Base-by-base conservation (phyloP, 2,888 invertebrate species). In the Cephus spinipes region DNA sequence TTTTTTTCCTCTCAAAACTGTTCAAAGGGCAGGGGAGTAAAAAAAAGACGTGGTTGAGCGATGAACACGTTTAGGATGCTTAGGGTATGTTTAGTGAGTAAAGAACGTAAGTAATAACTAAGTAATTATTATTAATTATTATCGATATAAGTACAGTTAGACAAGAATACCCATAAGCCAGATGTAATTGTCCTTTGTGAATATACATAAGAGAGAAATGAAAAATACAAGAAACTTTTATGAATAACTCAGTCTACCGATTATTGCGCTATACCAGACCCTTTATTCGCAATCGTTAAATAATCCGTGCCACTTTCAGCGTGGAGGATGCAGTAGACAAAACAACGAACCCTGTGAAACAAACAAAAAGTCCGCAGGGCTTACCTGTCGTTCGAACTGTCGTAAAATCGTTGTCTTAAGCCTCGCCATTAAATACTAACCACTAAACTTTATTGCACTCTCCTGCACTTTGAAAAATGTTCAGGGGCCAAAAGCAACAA, bases 221-320 rank as follows among this genome's bases (percentile, higher is more conserved):
- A 89, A 89, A 90, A 90, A 90, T 90, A 90, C 89, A 90, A 91
- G 85, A 90, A 90, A 89, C 90, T 91, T 91, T 91, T 91, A 90
- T 91, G 90, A 91, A 89, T 89, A 91, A 82, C 81, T 79, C 33
- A 75, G 73, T 74, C 76, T 40, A 32, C 32, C n/a, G 69, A 78
- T 81, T 68, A 78, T 78, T 81, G 71, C 73, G 23, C 55, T 23
- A 9, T 55, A 23, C 55, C 6, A 9, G 55, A 55, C 2, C 55
- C 23, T 9, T 55, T 55, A 23, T 55, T 23, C 9, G 9, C 55
- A 55, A 23, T 23, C 23, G 55, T 55, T 23, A 55, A 55, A 55
- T 23, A 55, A 55, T 55, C 23, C 55, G 6, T 9, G 55, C 55
- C 55, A 55, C 1, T 55, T 55, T 55, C 55, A 9, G 9, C 9